Evolutionary conservation across 2,113 vertebrate species (phyloP).

Genomic region (Chinchilla lanigera): DNA sequence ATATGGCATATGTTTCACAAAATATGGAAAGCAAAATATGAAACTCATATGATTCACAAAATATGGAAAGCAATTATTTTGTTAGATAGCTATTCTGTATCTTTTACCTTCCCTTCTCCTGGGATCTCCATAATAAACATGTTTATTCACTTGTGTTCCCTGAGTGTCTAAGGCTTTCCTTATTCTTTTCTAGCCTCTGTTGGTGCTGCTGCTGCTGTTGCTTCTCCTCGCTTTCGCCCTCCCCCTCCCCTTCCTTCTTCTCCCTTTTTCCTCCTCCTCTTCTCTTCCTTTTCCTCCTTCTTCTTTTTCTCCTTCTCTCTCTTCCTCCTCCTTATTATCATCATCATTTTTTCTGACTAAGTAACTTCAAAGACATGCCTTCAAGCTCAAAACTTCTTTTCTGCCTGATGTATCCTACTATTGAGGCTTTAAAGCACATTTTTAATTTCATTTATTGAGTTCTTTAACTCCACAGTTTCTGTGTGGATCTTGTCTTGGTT

Average conservation of each 20-base stretch:
- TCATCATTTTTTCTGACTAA: not conserved
- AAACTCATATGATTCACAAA: not conserved
- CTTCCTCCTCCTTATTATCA: accelerated
- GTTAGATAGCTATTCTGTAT: not conserved
- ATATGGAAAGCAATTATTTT: not conserved
- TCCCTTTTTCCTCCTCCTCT: no score
- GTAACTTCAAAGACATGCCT: not conserved
- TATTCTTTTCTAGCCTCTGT: not conserved
- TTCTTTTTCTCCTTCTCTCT: not conserved
- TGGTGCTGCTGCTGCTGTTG: not conserved
- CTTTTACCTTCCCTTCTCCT: no score
- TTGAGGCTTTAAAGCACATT: not conserved
- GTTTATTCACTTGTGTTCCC: not conserved
- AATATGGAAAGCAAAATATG: not conserved
- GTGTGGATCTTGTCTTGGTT: not conserved
- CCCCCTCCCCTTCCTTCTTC: not conserved
- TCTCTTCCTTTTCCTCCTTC: no score
- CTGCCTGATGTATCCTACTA: not conserved
- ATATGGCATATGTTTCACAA: not conserved
- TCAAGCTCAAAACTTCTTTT: not conserved
- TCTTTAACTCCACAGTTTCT: not conserved
- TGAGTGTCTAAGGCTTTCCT: not conserved
- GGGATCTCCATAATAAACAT: not conserved
- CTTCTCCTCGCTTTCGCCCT: not conserved
- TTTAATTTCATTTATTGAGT: not conserved